Evolutionary conservation across 2,113 vertebrate species (phyloP), one percentile per base, ranked within the genome.

Genomic region (Ia io): DNA sequence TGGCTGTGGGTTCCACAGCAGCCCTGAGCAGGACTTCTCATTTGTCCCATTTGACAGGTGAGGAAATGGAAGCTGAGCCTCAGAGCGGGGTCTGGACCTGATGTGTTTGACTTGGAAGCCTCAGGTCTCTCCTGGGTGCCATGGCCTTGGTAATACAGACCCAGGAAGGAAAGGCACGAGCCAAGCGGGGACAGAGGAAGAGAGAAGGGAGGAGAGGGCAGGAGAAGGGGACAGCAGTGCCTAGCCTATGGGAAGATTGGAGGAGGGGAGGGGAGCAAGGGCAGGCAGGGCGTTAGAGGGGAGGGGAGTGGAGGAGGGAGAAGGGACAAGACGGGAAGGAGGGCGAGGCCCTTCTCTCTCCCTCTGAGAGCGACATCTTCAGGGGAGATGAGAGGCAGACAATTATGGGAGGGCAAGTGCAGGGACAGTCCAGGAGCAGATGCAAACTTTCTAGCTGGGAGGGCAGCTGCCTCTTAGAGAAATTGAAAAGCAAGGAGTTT

Each of bases 381-480:
- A 18, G 18, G 35, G 87, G 30, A 67, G 40, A n/a, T 7, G 49
- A 4, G 49, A 79, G 80, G 13, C 17, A 32, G 82, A 70, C 35
- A 44, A 3, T 30, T n/a, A 22, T 9, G 9, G 12, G 61, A 67
- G 37, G 9, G n/a, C 13, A 35, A 20, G 63, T 14, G 30, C n/a
- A 37, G 67, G 78, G 40, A 25, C 0, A 0, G 22, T 14, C 25
- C 32, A 4, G 0, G 3, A 1, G 16, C 35, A 20, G 44, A 47
- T 0, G 7, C 9, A 10, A 44, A 35, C 80, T 84, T 88, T 42
- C 65, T 82, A 22, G 40, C n/a, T 37, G 22, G 16, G 37, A 87
- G 37, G 32, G 37, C 30, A 82, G 65, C 69, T 83, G 91, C 61
- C 23, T 88, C 35, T 79, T 40, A 74, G 91, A 47, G 63, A 85